These are phyloP conservation scores for Thermophis baileyi DNA, from an alignment of 2,113 vertebrate species.

Conservation along the genomic window DNA sequence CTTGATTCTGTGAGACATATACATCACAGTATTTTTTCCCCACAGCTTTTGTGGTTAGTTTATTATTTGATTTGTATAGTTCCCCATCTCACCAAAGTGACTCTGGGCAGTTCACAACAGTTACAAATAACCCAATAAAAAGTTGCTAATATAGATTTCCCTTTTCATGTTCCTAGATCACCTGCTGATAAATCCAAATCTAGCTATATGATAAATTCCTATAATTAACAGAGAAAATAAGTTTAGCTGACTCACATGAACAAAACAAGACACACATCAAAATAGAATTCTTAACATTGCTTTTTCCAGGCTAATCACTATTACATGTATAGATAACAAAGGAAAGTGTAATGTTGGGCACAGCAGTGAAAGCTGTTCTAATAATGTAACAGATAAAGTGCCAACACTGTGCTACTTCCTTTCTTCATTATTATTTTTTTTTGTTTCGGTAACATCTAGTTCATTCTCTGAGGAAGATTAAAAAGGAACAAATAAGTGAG, in stretches of 20 bases:
- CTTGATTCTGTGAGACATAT: neutral
- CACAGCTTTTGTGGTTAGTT: neutral
- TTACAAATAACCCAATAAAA: neutral
- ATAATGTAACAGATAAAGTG: neutral
- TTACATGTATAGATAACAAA: neutral
- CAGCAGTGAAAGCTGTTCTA: neutral
- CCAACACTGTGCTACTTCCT: neutral
- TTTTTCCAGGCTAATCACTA: neutral
- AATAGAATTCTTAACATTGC: neutral
- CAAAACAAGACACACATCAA: neutral
- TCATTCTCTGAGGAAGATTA: neutral
- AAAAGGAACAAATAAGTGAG: neutral
- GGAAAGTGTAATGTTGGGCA: neutral
- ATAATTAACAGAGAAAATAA: neutral
- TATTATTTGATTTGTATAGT: neutral
- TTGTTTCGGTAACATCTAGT: neutral
- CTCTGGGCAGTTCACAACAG: neutral
- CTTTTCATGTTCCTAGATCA: neutral
- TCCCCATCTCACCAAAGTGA: neutral
- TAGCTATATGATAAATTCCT: neutral
- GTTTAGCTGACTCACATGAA: neutral
- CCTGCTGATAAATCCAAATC: neutral
- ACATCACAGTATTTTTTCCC: neutral
- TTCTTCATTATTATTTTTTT: neutral
- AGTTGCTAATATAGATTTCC: neutral